phyloP scores from a whole-genome alignment of 2,797 vertebrate genomes.

The Gymnoscopelus microlampas region DNA sequence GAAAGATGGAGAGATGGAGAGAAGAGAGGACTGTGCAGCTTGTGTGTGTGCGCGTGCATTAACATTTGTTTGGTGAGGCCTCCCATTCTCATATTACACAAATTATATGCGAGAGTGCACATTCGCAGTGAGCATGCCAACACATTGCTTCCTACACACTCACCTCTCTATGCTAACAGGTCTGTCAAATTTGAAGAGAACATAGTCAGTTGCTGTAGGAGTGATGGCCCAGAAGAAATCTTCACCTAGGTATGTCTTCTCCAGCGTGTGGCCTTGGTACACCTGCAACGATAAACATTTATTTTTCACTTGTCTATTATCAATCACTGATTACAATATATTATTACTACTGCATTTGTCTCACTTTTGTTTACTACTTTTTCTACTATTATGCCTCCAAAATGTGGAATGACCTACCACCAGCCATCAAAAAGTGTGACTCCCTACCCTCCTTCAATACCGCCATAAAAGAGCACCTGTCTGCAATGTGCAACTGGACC shows the following conservation, averaged over 20 bases:
- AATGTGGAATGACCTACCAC: no score
- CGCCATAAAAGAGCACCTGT: no score
- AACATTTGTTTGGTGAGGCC: not conserved
- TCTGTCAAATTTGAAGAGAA: conserved; percentile 97
- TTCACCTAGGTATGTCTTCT: conserved; percentile 96
- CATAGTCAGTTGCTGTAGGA: conserved; percentile 90
- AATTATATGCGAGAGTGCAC: not conserved
- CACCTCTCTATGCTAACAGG: conserved; percentile 94
- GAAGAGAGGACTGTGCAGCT: conserved; percentile 10
- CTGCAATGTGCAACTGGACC: no score
- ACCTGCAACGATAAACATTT: conserved; percentile 70
- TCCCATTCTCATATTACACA: not conserved
- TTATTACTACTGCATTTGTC: not conserved
- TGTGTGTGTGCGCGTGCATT: not conserved
- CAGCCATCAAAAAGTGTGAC: no score
- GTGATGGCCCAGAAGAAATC: conserved; percentile 99
- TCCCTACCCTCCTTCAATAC: no score
- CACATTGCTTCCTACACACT: conserved; percentile 34
- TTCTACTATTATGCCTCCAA: no score
- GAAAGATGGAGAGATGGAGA: conserved; percentile 6
- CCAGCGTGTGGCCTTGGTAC: conserved; percentile 96
- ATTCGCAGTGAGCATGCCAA: not conserved
- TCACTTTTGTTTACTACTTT: not conserved
- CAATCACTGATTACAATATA: not conserved
- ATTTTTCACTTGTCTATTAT: not conserved